Percentiles rank a stretch among this genome's conserved stretches.
Conservation (phyloP, 2,113 vertebrate species). For the Phalacrocorax pelagicus region DNA sequence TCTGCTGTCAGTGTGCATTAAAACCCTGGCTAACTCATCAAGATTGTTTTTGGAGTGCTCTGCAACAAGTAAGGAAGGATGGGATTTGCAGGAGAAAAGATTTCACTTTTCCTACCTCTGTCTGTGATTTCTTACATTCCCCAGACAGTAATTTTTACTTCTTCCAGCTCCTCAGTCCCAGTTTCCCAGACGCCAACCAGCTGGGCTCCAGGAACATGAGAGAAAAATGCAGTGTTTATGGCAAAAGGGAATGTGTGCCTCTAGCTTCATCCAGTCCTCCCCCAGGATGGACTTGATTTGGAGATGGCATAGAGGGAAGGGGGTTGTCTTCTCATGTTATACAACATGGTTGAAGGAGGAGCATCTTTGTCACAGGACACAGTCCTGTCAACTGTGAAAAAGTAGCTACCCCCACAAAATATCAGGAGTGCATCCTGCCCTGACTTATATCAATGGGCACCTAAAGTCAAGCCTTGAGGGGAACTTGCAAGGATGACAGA, state of each 20-base stretch:
- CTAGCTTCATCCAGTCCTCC: neutral
- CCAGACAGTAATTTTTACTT: neutral
- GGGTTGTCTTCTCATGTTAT: neutral
- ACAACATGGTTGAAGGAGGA: neutral
- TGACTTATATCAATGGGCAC: fast-evolving
- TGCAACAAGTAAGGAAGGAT: neutral
- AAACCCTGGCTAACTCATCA: neutral
- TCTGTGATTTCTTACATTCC: neutral
- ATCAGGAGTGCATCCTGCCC: neutral
- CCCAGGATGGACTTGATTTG: neutral
- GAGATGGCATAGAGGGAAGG: neutral
- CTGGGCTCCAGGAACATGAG: neutral
- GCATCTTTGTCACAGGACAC: neutral
- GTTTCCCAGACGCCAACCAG: neutral
- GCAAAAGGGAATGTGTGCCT: neutral
- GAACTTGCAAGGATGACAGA: neutral
- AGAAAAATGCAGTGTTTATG: neutral
- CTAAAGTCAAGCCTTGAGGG: neutral
- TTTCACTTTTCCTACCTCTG: neutral
- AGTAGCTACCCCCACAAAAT: neutral
- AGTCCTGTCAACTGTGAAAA: neutral
- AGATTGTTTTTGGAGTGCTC: neutral
- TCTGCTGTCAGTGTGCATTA: neutral
- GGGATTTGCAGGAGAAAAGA: neutral
- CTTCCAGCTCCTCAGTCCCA: neutral